phyloP scores from a whole-genome alignment of 2,113 vertebrate genomes.

The Nyctereutes procyonoides region DNA sequence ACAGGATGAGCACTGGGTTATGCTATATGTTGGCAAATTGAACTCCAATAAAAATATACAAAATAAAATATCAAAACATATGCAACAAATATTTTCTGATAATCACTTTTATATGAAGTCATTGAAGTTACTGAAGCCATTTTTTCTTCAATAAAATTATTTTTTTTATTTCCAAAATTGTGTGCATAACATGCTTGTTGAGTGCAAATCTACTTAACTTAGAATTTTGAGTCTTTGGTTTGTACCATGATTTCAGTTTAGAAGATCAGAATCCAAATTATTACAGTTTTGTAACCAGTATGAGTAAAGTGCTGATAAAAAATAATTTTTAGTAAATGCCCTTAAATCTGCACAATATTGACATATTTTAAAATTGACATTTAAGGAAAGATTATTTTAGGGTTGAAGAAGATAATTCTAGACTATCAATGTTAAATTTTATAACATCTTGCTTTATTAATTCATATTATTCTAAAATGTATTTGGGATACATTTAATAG shows the following conservation, averaged over 20 bases:
- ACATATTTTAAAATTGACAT: not conserved
- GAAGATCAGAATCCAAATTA: not conserved
- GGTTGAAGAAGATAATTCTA: not conserved
- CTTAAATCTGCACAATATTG: not conserved
- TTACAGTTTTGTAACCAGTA: not conserved
- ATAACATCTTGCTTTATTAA: not conserved
- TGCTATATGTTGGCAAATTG: too few species aligned
- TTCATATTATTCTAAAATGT: not conserved
- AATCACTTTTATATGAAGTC: not conserved
- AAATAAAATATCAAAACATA: not conserved
- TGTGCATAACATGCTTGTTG: not conserved
- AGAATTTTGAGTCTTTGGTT: not conserved
- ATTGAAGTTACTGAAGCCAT: not conserved
- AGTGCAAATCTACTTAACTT: not conserved
- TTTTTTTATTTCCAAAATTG: constrained; percentile 11
- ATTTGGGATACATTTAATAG: not conserved
- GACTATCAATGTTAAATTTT: not conserved
- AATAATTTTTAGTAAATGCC: not conserved
- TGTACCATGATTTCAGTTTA: not conserved
- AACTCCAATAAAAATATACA: too few species aligned
- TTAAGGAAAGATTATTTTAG: not conserved
- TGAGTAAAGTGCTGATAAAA: not conserved
- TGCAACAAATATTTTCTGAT: not conserved
- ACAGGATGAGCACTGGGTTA: too few species aligned
- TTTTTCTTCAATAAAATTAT: not conserved